Base-by-base conservation (phyloP, 1,140 invertebrate genomes). In the Drosophila grimshawi region DNA sequence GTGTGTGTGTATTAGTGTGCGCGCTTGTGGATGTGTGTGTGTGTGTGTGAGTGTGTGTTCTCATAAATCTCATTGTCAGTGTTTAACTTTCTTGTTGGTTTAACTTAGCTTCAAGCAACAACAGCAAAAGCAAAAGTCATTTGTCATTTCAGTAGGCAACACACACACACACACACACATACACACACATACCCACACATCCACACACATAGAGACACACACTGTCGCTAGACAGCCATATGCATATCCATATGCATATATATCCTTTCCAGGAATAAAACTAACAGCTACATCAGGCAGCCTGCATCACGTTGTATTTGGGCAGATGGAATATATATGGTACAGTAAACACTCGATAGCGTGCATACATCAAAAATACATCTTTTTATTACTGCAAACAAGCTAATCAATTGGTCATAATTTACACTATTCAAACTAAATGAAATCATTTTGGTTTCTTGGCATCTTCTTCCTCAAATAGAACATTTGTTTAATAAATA, bases 61-160 rank as follows among this genome's bases (percentile, higher is more conserved):
- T 88, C 85, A 88, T 88, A 88, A 88, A 88, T 88, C 85, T 89
- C 80, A 88, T 88, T 88, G 85, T 88, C 85, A 88, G 85, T 88
- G 85, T 83, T 88, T 88, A 88, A 88, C 85, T 88, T 88, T 88
- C 85, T 88, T 88, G 85, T 88, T 88, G 85, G 85, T 81, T 88
- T 88, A 83, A 83, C 85, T 89, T 89, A 77, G 78, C 77, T 88
- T 80, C 65, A 53, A 76, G 73, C 80, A 88, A 53, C 68, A 80
- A 73, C 76, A 79, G 78, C 67, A 69, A 45, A 55, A 81, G 79
- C 83, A 82, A 88, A 83, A 88, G 80, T 89, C 85, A 89, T 88
- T 88, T 88, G 85, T 88, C 85, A 88, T 88, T 80, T 83, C 70
- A 88, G 83, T 88, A 83, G 77, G 83, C 73, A 88, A 88, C 69